Evolutionary conservation across 1,140 invertebrate genomes (phyloP), one percentile per base, ranked within the genome.

Genomic region (Cyclina sinensis): DNA sequence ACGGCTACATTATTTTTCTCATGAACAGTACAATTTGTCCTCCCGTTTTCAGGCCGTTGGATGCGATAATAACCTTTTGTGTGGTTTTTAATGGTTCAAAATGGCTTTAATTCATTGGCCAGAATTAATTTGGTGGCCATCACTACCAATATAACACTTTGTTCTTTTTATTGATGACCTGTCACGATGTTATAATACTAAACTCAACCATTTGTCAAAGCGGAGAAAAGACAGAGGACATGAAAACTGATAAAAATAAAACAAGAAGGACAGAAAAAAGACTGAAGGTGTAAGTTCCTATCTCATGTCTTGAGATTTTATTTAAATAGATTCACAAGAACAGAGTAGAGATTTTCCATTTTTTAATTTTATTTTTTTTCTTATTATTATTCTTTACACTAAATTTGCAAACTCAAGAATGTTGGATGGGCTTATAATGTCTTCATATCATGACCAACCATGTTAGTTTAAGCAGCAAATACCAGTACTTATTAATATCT

Each of bases 131-230:
- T 21, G 27, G 27, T 32, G 46, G 48, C 46, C 48, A 78, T 54
- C 54, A 78, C 54, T 78, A 57, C 74, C 54, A 78, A 78, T 78
- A 18, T 78, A 78, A 54, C 74, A 78, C 74, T 78, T 32, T 35
- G 24, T 78, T 78, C 48, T 24, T 37, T 70, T 78, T 78, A 78
- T 78, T 78, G 74, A 78, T 78, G 46, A 78, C 1, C 74, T 78
- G 74, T 78, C 74, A 27, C 5, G 32, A 30, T 14, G 48, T 78
- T 78, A 78, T 35, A 78, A 54, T 78, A 54, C 27, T 21, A 54
- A 78, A 78, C 74, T 51, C 32, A 27, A 78, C 21, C 27, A 51
- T 78, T 51, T 51, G 74, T 78, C 74, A 78, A 78, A 78, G 16
- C 5, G 7, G 35, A 48, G 39, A 39, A 16, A 43, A 74, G 7